Evolutionary conservation across 2,888 invertebrate species (phyloP).

Genomic region (Idaea biselata): DNA sequence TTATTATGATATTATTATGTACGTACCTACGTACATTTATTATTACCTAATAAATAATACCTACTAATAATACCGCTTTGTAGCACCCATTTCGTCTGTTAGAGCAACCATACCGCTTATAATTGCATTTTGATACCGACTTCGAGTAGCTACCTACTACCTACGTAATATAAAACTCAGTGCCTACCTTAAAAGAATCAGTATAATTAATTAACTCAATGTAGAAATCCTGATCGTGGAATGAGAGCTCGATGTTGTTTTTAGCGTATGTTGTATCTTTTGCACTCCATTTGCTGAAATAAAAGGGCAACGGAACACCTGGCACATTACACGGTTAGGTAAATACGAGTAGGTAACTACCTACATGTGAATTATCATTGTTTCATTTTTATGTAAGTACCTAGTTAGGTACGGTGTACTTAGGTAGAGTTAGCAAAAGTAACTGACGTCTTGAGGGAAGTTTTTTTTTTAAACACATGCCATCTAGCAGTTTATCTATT

Average conservation of each 20-base stretch:
- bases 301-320: not conserved
- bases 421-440: not conserved
- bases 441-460: too few species aligned
- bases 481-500: too few species aligned
- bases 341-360: not conserved
- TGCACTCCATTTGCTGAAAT: slow-evolving; percentile 53
- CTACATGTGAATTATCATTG: not conserved
- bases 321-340: not conserved
- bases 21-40: too few species aligned
- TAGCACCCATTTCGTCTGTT: too few species aligned
- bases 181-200: slow-evolving; percentile 56
- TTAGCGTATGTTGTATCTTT: slow-evolving; percentile 39
- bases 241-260: slow-evolving; percentile 61
- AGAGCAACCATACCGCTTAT: too few species aligned
- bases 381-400: not conserved
- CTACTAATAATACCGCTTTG: too few species aligned
- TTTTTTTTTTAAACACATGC: too few species aligned
- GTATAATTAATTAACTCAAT: slow-evolving; percentile 59
- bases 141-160: too few species aligned
- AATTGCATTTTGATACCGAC: too few species aligned
- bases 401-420: not conserved
- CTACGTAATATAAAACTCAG: too few species aligned
- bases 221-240: slow-evolving; percentile 65
- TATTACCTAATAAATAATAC: too few species aligned
- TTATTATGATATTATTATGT: too few species aligned